Conservation (phyloP, 2,888 invertebrate species). For the Ferdinandea cuprea region DNA sequence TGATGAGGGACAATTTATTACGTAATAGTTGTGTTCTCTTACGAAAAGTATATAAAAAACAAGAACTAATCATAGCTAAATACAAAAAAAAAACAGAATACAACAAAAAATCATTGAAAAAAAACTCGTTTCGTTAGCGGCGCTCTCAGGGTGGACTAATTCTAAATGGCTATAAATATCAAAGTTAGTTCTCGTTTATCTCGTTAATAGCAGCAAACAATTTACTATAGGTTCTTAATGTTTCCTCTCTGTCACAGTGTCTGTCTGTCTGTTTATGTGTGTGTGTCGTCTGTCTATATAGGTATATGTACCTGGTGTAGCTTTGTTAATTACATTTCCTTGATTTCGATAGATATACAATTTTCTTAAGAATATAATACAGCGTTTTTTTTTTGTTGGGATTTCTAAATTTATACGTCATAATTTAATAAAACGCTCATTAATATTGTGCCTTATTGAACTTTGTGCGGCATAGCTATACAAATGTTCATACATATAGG, state of each 20-base stretch:
- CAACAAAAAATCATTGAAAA: slow-evolving; percentile 37
- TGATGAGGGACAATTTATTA: slow-evolving; percentile 15
- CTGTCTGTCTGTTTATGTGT: too few species aligned
- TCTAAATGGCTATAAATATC: slow-evolving; percentile 64
- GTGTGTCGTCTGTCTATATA: too few species aligned
- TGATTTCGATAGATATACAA: neutral
- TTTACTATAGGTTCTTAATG: slow-evolving; percentile 37
- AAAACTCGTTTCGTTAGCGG: slow-evolving; percentile 32
- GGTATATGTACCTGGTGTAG: slow-evolving; percentile 6
- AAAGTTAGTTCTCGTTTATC: slow-evolving; percentile 46
- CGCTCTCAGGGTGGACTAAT: slow-evolving; percentile 38
- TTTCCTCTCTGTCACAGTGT: neutral
- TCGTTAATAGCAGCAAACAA: slow-evolving; percentile 33
- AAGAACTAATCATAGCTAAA: slow-evolving; percentile 16
- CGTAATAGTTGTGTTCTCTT: slow-evolving; percentile 10
- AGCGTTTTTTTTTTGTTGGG: slow-evolving; percentile 22
- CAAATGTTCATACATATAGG: slow-evolving; percentile 2
- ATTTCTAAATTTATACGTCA: slow-evolving; percentile 34
- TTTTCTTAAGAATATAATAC: slow-evolving; percentile 11
- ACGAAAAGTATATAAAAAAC: neutral
- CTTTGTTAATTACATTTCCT: slow-evolving; percentile 35
- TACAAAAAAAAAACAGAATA: slow-evolving; percentile 6
- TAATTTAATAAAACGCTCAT: slow-evolving; percentile 33
- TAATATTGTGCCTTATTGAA: slow-evolving; percentile 5
- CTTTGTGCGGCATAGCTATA: slow-evolving; percentile 24